Base-by-base conservation (phyloP, 2,113 vertebrate genomes). In the Gnathonemus echidnorhynchus region DNA sequence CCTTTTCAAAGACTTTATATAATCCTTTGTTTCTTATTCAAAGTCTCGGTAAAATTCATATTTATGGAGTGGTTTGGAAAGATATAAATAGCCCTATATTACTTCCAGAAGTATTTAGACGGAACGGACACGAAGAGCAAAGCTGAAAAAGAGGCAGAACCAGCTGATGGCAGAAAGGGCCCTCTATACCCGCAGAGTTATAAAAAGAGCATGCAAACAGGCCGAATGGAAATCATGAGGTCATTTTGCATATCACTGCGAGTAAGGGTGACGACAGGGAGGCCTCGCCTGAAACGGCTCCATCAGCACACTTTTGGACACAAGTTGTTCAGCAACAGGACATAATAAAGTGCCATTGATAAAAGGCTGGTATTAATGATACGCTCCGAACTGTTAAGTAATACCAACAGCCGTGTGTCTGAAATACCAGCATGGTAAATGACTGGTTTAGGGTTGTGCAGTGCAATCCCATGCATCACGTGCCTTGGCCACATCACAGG, bases 141-240 rank as follows among this genome's bases (percentile, higher is more conserved):
- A 13, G 3, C 42, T 86, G 15, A 86, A 27, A 2, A 86, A 49
- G 24, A 49, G 46, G 84, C 1, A 6, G 7, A 13, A 11, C 1
- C 45, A 24, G 83, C 19, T 19, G 4, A 21, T 6, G 77, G 35
- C 80, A 85, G 13, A 50, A 50, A 86, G 84, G 19, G 9, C 2
- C 27, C 46, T 50, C 19, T 86, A 1, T 50, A 49, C 24, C 46
- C 7, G 11, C n/a, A 48, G 6, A 50, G 48, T 50, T 86, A 86
- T 86, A 86, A 50, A 50, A 86, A 50, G 84, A 86, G 21, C 24
- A 86, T 86, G 84, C 42, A 86, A 86, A 86, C 49, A 48, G 24
- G 42, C 42, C 15, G 2, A 27, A 49, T 86, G 83, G 21, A 86
- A 86, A 86, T 86, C 46, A 8, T 50, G 46, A 11, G 84, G 24